Evolutionary conservation across 2,797 vertebrate species (phyloP), one percentile per base, ranked within the genome.

Genomic region (Thripadectes ignobilis): DNA sequence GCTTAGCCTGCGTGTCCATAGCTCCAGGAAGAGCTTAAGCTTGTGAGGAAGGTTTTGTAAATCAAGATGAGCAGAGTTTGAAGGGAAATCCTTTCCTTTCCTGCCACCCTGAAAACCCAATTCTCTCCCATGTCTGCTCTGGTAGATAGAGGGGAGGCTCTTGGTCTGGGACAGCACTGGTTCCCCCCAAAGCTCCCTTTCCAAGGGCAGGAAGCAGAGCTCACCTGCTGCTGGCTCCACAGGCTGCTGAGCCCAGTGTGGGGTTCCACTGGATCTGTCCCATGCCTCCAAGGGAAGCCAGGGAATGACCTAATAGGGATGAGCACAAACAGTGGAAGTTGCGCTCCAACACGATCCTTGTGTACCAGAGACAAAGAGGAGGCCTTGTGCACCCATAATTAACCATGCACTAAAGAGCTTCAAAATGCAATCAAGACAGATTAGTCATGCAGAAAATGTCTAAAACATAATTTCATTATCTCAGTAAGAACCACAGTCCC

Each of bases 281-380:
- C 3, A 4, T 2, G 3, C 19, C 39, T 73, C 48, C 22, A n/a
- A n/a, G 21, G 48, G 36, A 48, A 45, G 8, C 5, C 14, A 12
- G 3, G 68, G 48, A 67, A 6, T 0, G 0, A 26, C 20, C 48
- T 57, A 18, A 26, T 1, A 45, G 49, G 8, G 12, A 11, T 0
- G 2, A 29, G 32, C n/a, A 32, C 21, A 45, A 38, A 14, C 9
- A 27, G 39, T 22, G 49, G 20, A 49, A 10, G 21, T 4, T 20
- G 16, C 13, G 10, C 20, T 18, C n/a, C 43, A 0, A 41, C 62
- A 39, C 0, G 0, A 36, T 34, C 9, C 36, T 66, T 45, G 82
- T 12, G 11, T 20, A 9, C 45, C 5, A 5, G 49, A 78, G 27
- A 49, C 57, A 9, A 48, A 72, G 76, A 68, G 36, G 27, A 85